A percentile compares a stretch with the other conserved stretches of the same genome.
These are phyloP conservation scores for Leucophenga montana DNA, from an alignment of 2,888 invertebrate species.

Conservation along the genomic window DNA sequence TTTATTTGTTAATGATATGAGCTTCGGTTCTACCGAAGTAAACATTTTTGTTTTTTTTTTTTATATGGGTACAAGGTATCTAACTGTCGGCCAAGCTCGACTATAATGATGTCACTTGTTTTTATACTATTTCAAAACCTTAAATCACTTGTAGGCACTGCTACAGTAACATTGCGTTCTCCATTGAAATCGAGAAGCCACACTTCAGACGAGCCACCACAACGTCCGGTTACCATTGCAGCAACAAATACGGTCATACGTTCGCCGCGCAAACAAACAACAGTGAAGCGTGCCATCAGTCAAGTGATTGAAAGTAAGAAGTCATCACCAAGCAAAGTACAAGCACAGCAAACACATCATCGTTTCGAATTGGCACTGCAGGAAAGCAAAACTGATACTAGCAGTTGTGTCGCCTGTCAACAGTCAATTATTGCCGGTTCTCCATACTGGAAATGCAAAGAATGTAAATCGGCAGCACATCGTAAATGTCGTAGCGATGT, in stretches of 20 bases:
- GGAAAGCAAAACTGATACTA: conserved; percentile 50
- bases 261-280: conserved; percentile 44
- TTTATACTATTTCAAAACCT: too few species aligned
- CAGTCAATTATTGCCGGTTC: conserved; percentile 62
- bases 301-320: conserved; percentile 43
- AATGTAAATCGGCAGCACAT: conserved; percentile 69
- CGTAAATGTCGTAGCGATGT: conserved; percentile 70
- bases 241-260: conserved; percentile 23
- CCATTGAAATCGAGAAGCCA: conserved; percentile 47
- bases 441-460: conserved; percentile 71
- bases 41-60: too few species aligned
- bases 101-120: too few species aligned
- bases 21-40: too few species aligned
- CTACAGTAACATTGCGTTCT: conserved; percentile 48
- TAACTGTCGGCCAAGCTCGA: too few species aligned
- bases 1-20: too few species aligned
- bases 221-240: conserved; percentile 51
- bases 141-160: too few species aligned
- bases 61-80: too few species aligned
- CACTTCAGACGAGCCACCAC: conserved; percentile 35
- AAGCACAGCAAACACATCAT: conserved; percentile 59
- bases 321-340: conserved; percentile 39
- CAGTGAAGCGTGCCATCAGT: conserved; percentile 46
- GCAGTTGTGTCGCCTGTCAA: conserved; percentile 63
- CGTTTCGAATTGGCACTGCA: conserved; percentile 70